Percentiles rank a stretch among this genome's conserved stretches.
phyloP scores from a whole-genome alignment of 2,888 invertebrate genomes.

The Conops quadrifasciatus region DNA sequence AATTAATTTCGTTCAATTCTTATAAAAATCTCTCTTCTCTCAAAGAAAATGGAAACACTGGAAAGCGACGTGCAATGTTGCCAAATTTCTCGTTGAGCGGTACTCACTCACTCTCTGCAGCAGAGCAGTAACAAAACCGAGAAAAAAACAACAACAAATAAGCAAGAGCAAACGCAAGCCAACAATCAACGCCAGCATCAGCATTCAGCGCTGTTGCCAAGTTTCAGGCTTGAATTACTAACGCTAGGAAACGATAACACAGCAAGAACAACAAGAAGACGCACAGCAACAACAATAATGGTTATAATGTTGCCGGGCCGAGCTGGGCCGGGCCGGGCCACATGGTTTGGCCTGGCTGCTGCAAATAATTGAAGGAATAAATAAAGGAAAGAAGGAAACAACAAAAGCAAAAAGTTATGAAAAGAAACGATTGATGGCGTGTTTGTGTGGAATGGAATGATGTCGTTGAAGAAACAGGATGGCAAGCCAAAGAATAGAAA shows the following conservation, averaged over 20 bases:
- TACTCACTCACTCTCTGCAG: not conserved
- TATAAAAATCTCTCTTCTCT: too few relatives aligned
- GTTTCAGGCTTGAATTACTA: conserved; percentile 27
- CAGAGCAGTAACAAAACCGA: conserved; percentile 1
- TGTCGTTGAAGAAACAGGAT: conserved; percentile 14
- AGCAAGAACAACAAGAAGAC: conserved; percentile 25
- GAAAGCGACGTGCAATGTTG: conserved; percentile 26
- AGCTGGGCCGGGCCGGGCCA: conserved; percentile 16
- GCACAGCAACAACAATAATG: not conserved
- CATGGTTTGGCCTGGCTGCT: conserved; percentile 12
- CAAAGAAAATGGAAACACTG: too few relatives aligned
- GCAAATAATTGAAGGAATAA: conserved; percentile 24
- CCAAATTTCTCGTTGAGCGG: conserved; percentile 2
- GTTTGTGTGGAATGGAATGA: conserved; percentile 5
- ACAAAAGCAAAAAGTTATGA: conserved; percentile 11
- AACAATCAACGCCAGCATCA: conserved; percentile 23
- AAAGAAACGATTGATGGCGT: not conserved
- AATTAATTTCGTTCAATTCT: too few relatives aligned
- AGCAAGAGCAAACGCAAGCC: not conserved
- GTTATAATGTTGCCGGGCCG: conserved; percentile 21
- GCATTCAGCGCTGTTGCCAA: conserved; percentile 16
- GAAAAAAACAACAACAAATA: not conserved
- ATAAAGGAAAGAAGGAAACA: not conserved
- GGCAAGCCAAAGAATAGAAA: not conserved
- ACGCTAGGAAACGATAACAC: conserved; percentile 21